Evolutionary conservation across 2,888 invertebrate genomes (phyloP).

Genomic region (Parnassius smintheus): DNA sequence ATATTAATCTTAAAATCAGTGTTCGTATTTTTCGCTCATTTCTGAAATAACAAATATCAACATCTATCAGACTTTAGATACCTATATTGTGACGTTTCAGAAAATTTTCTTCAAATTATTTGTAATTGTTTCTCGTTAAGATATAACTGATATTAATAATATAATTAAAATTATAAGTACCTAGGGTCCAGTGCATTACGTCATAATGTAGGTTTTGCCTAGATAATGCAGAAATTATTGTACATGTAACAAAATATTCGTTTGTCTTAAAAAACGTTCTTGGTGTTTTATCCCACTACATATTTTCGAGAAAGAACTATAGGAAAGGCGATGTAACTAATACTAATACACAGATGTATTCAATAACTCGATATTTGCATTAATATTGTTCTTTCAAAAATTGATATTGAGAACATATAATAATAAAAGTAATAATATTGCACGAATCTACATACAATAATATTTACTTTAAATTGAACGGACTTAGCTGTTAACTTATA

Average conservation of each 20-base stretch:
- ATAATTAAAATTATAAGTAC: constrained; percentile 42
- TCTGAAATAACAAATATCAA: no score
- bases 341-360: neutral
- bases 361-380: neutral
- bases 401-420: neutral
- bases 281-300: neutral
- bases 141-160: constrained; percentile 26
- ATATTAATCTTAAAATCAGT: no score
- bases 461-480: no score
- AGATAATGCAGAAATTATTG: constrained; percentile 40
- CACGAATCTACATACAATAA: no score
- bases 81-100: no score
- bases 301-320: neutral
- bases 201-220: constrained; percentile 44
- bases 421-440: no score
- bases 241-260: neutral
- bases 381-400: neutral
- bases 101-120: no score
- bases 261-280: neutral
- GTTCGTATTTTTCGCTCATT: no score
- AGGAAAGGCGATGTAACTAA: neutral
- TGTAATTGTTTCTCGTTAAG: constrained; percentile 6
- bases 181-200: constrained; percentile 57
- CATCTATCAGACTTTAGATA: no score
- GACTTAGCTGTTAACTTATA: no score